Evolutionary conservation across 1,140 invertebrate genomes (phyloP), one percentile per base, ranked within the genome.

Genomic region (Drosophila nannoptera): DNA sequence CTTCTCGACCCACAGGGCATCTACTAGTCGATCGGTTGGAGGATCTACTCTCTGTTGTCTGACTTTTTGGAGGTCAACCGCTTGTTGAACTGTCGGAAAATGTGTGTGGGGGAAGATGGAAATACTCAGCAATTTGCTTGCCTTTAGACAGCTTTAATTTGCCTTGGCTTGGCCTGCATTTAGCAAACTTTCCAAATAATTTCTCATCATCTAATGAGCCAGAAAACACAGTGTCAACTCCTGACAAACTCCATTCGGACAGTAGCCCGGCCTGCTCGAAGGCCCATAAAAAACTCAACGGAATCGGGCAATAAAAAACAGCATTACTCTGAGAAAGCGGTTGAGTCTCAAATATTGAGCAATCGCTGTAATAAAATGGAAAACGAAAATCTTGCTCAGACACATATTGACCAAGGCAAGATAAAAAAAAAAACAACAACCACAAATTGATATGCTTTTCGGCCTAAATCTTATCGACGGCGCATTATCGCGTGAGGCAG

Each of bases 1-100:
- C 11, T n/a, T 38, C 3, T 40, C 4, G n/a, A 4, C n/a, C n/a
- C 2, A 42, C 14, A 14, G 1, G 40, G 40, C 14, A 43, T 43
- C 40, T 43, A 6, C 40, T 14, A 43, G 40, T 12, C 40, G 40
- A 43, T n/a, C 40, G 2, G 6, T 43, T 43, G 40, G 5, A 43
- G 12, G 2, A 6, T 14, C 12, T 14, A 6, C n/a, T 14, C 7
- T 11, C 40, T 43, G 12, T 36, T 31, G 7, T 31, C 33, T 53
- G 65, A 52, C 56, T 68, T 84, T 83, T 83, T 84, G 63, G 69
- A 83, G 80, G 80, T 83, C 80, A 86, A 86, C 80, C 53, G 56
- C 61, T 83, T 80, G 62, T 45, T 75, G 70, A 77, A 73, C 55
- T 73, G 8, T 40, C 40, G 16, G 33, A 62, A 52, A 50, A 50